These are phyloP conservation scores for Leucoma salicis DNA, from an alignment of 2,888 invertebrate species.

Conservation along the genomic window DNA sequence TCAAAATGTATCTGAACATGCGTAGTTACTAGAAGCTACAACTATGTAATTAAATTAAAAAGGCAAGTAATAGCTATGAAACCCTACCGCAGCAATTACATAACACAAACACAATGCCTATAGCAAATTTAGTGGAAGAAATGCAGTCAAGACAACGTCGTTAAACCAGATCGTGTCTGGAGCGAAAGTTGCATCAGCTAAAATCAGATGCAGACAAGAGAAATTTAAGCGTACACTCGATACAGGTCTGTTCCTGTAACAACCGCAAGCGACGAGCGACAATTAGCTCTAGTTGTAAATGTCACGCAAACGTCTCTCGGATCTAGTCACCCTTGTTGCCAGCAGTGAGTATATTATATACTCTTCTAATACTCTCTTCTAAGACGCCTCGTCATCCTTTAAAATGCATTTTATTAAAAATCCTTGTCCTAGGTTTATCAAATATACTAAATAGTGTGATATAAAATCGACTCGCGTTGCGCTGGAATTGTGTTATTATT, in stretches of 20 bases:
- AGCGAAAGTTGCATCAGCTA: slow-evolving; percentile 67
- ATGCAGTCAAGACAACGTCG: slow-evolving; percentile 39
- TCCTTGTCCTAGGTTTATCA: slow-evolving; percentile 25
- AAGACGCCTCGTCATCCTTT: slow-evolving; percentile 20
- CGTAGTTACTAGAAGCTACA: neutral
- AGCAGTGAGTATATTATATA: slow-evolving; percentile 17
- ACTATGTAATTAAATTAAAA: neutral
- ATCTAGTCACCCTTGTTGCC: slow-evolving; percentile 14
- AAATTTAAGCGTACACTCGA: slow-evolving; percentile 60
- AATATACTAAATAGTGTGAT: slow-evolving; percentile 20
- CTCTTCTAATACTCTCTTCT: slow-evolving; percentile 26
- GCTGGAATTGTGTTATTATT: slow-evolving; percentile 16
- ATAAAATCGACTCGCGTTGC: slow-evolving; percentile 14
- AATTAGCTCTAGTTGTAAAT: slow-evolving; percentile 69
- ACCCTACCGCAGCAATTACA: slow-evolving; percentile 8
- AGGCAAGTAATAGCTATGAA: neutral
- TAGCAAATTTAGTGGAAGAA: slow-evolving; percentile 28
- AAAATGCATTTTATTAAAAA: slow-evolving; percentile 27
- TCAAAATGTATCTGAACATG: slow-evolving; percentile 7
- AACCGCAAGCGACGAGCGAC: slow-evolving; percentile 52
- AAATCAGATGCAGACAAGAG: slow-evolving; percentile 69
- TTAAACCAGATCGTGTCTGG: slow-evolving; percentile 65
- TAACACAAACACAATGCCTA: neutral
- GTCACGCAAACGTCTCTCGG: slow-evolving; percentile 60
- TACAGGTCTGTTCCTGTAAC: slow-evolving; percentile 55